Evolutionary conservation across 2,888 invertebrate genomes (phyloP).

Genomic region (Perdita meconis): DNA sequence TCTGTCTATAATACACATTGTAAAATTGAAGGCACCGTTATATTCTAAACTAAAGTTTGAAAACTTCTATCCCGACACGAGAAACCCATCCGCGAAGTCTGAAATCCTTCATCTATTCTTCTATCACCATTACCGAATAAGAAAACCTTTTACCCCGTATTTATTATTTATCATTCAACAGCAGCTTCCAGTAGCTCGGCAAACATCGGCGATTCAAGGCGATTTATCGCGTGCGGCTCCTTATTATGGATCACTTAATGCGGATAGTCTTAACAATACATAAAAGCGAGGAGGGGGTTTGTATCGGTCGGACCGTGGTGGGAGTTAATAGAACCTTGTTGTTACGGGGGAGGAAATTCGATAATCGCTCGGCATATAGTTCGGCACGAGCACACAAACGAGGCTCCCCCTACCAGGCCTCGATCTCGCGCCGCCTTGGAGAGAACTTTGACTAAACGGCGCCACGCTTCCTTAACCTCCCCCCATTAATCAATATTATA

Average conservation of each 20-base stretch:
- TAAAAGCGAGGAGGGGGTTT: conserved; percentile 76
- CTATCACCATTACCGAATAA: neutral
- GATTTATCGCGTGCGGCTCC: conserved; percentile 81
- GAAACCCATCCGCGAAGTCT: neutral
- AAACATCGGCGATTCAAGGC: conserved; percentile 76
- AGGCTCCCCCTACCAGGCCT: conserved; percentile 23
- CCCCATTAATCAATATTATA: conserved; percentile 84
- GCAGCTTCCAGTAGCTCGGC: conserved; percentile 5
- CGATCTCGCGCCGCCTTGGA: conserved; percentile 75
- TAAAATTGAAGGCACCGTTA: no score
- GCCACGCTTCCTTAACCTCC: conserved; percentile 84
- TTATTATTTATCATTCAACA: conserved; percentile 18
- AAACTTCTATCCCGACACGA: neutral
- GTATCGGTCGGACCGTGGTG: conserved; percentile 79
- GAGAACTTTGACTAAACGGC: conserved; percentile 84
- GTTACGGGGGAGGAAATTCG: conserved; percentile 84
- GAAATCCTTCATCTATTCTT: neutral
- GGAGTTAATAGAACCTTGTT: conserved; percentile 84
- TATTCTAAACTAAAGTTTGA: neutral
- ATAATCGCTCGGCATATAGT: conserved; percentile 84
- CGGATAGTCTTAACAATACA: conserved; percentile 84
- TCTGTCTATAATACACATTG: no score
- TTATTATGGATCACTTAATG: conserved; percentile 83
- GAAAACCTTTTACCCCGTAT: neutral
- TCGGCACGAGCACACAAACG: conserved; percentile 65